phyloP scores from a whole-genome alignment of 2,888 invertebrate species.

The Habrosyne pyritoides region DNA sequence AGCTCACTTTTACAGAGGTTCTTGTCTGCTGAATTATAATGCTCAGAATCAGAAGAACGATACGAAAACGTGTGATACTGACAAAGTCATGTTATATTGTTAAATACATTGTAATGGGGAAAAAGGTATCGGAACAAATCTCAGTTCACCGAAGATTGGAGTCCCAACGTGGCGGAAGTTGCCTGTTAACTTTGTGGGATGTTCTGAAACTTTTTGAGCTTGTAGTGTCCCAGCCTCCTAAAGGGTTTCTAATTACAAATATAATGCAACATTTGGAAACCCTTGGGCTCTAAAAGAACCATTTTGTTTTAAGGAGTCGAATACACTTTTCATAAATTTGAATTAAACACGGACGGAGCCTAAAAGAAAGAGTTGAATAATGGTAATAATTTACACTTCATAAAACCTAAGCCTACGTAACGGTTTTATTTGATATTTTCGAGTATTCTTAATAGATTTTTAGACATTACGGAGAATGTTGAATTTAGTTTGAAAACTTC shows the following conservation, averaged over 20 bases:
- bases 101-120: no score
- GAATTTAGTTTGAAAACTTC: background rate
- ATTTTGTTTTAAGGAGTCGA: background rate
- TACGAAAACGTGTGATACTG: no score
- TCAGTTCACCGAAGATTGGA: background rate
- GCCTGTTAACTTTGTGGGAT: background rate
- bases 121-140: no score
- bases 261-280: background rate
- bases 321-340: slow-evolving; percentile 54
- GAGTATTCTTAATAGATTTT: slow-evolving; percentile 11
- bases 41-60: no score
- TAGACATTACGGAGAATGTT: background rate
- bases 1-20: no score
- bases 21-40: no score
- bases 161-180: background rate
- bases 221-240: background rate
- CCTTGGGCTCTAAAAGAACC: background rate
- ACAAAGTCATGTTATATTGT: no score
- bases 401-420: slow-evolving; percentile 44
- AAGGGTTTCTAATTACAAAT: background rate
- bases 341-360: slow-evolving; percentile 46
- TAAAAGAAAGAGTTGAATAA: slow-evolving; percentile 28
- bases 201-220: background rate
- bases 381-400: slow-evolving; percentile 51
- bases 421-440: slow-evolving; percentile 18